Conservation (phyloP, 2,888 invertebrate species). For the Perizoma flavofasciatum region DNA sequence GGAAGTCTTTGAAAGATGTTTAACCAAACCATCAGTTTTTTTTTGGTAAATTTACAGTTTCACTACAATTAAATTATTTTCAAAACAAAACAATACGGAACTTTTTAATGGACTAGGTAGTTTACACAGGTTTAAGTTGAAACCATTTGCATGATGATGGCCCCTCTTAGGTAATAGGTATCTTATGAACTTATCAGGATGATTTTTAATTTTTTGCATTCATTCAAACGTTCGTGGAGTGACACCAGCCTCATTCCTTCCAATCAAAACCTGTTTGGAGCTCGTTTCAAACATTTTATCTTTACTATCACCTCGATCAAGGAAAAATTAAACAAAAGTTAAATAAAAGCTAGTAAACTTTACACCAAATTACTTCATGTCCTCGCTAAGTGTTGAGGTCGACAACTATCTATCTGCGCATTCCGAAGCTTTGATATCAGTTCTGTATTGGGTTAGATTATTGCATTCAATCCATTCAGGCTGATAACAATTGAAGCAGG, state of each 20-base stretch:
- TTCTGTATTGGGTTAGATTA: conserved; percentile 25
- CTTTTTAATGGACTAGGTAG: no score
- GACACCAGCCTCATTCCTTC: conserved; percentile 3
- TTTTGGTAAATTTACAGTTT: no score
- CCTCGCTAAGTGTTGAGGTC: conserved; percentile 73
- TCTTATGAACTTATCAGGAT: no score
- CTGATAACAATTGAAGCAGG: neutral
- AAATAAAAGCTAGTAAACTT: conserved; percentile 24
- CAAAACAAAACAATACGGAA: no score
- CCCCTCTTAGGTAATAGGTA: no score
- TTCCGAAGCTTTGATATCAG: conserved; percentile 44
- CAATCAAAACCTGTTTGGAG: conserved; percentile 13
- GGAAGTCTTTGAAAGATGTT: no score
- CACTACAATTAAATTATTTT: no score
- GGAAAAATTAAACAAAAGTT: conserved; percentile 23
- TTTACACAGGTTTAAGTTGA: no score
- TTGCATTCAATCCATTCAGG: conserved; percentile 8
- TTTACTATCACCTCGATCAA: conserved; percentile 22
- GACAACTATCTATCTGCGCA: conserved; percentile 70
- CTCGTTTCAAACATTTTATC: conserved; percentile 11
- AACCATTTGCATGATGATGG: no score
- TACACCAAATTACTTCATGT: conserved; percentile 57
- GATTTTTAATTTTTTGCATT: no score
- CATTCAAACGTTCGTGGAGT: neutral
- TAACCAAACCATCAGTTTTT: no score